Evolutionary conservation across 1,140 invertebrate genomes (phyloP).

Genomic region (Pseudomyrmex gracilis): DNA sequence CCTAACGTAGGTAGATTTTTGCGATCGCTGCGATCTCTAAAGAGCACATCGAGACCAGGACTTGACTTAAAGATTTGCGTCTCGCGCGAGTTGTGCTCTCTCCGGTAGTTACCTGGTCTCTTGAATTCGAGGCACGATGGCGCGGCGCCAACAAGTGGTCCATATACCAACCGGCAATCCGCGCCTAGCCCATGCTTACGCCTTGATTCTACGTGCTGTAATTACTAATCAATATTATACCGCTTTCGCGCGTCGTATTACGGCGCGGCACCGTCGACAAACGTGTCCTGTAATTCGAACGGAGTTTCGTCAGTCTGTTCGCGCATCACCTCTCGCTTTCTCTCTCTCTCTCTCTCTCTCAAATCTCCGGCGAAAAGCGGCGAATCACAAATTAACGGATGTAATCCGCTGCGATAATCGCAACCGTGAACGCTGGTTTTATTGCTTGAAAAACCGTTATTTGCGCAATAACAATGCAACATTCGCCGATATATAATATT

Average conservation of each 20-base stretch:
- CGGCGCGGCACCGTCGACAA: slow-evolving; percentile 52
- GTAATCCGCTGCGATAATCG: slow-evolving; percentile 50
- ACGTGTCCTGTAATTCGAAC: slow-evolving; percentile 74
- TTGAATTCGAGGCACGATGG: slow-evolving; percentile 80
- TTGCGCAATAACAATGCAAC: slow-evolving; percentile 40
- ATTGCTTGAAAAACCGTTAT: slow-evolving; percentile 54
- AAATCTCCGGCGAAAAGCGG: slow-evolving; percentile 21
- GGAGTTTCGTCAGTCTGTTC: slow-evolving; percentile 24
- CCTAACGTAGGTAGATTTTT: slow-evolving; percentile 37
- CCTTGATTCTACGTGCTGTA: slow-evolving; percentile 82
- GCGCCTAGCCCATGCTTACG: slow-evolving; percentile 72
- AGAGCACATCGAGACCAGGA: slow-evolving; percentile 34
- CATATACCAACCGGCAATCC: slow-evolving; percentile 79
- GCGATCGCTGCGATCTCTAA: slow-evolving; percentile 11
- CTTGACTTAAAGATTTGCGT: slow-evolving; percentile 47
- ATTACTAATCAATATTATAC: slow-evolving; percentile 82
- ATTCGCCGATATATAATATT: slow-evolving; percentile 47
- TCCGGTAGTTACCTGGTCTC: slow-evolving; percentile 75
- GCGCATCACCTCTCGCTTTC: slow-evolving; percentile 1
- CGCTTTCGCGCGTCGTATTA: slow-evolving; percentile 65
- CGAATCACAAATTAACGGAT: slow-evolving; percentile 47
- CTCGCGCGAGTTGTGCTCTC: slow-evolving; percentile 72
- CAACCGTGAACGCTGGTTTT: slow-evolving; percentile 31
- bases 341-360: no score
- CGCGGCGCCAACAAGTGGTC: slow-evolving; percentile 83